These are phyloP conservation scores for Diploptera punctata DNA, from an alignment of 2,888 invertebrate species.

Conservation along the genomic window DNA sequence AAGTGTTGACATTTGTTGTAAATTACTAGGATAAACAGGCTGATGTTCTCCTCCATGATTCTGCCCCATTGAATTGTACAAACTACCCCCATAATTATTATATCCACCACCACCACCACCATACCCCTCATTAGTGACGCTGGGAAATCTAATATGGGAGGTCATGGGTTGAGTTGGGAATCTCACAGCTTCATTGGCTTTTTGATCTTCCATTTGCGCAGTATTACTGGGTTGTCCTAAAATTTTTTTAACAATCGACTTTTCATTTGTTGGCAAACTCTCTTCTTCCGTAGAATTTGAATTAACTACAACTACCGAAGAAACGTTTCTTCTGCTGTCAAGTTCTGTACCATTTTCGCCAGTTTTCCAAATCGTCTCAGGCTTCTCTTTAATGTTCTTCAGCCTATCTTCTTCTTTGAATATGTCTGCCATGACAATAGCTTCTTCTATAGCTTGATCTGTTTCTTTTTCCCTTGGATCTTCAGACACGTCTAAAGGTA, in stretches of 20 bases:
- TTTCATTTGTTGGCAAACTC: too few species aligned
- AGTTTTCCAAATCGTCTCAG: constrained; percentile 17
- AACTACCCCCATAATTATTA: too few species aligned
- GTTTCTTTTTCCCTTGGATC: background rate
- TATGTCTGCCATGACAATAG: constrained; percentile 32
- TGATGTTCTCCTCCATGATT: too few species aligned
- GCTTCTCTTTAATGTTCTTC: background rate
- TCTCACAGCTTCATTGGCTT: too few species aligned
- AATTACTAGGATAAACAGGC: background rate
- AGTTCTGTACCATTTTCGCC: background rate
- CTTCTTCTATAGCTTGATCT: constrained; percentile 14
- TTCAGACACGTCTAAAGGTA: background rate
- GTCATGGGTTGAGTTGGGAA: too few species aligned
- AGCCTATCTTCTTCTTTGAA: background rate
- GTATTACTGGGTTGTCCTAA: too few species aligned
- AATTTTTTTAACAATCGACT: too few species aligned
- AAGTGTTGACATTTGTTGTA: background rate
- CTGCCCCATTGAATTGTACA: too few species aligned
- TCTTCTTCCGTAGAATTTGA: background rate
- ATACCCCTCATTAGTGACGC: too few species aligned
- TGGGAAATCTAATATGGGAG: too few species aligned
- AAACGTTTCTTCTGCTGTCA: constrained; percentile 1
- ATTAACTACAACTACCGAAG: background rate
- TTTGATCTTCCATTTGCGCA: too few species aligned
- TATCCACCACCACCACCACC: too few species aligned